Base-by-base conservation (phyloP, 1,140 invertebrate genomes). In the Anadara kagoshimensis region DNA sequence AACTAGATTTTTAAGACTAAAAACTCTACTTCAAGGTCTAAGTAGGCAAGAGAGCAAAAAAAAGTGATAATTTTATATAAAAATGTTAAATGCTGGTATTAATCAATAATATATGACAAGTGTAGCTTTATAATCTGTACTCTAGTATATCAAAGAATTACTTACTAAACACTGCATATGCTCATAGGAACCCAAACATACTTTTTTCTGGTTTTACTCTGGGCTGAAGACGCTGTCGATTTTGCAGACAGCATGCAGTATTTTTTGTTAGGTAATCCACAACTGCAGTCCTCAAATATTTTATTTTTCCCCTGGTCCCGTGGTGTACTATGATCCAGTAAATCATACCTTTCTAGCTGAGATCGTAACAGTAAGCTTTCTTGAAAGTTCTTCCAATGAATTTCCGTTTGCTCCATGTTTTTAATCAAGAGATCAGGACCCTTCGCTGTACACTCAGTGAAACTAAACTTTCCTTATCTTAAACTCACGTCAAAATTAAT, bases 221-320 rank as follows among this genome's bases (percentile, higher is more conserved):
- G 26, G 1, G 29, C 12, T 1, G 58, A 4, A 47, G 45, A 61
- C 41, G 61, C 51, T 41, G 53, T 29, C 16, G 57, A 58, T 49
- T 69, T 57, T 26, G 62, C 67, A 61, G 61, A 61, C 67, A 69
- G 57, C 67, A 69, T 69, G 49, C 67, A 69, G 58, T 69, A 69
- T 49, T 69, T 56, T 24, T 59, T 69, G 26, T 69, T 69, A 36
- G 67, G 67, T 45, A 69, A 29, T 43, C 20, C 57, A 53, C 67
- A 69, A 43, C 58, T 44, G 59, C 66, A 69, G 0, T 69, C 44
- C n/a, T 59, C 24, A 8, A 44, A 16, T 14, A 61, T 29, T 59
- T 24, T 14, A 20, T 41, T 41, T 41, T 16, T 20, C 8, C 29
- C 43, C 36, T 41, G 47, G n/a, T 43, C 67, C 58, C 57, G 49